These are phyloP conservation scores for Enoplosus armatus DNA, from an alignment of 2,797 vertebrate species.

Conservation along the genomic window DNA sequence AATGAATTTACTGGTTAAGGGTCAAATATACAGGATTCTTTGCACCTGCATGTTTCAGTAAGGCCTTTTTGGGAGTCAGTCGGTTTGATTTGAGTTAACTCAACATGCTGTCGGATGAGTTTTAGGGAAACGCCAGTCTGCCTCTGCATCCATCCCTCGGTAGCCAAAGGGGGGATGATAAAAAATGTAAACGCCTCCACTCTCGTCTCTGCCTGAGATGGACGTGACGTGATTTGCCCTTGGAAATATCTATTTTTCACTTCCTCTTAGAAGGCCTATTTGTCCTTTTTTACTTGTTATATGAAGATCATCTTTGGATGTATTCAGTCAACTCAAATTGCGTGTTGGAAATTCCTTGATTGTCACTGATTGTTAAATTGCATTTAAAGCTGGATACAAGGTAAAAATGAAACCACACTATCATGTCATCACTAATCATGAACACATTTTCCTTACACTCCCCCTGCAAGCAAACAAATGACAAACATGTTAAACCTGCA, in stretches of 20 bases:
- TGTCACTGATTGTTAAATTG: background rate
- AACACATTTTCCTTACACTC: no score
- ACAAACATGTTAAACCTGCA: background rate
- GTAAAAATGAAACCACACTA: background rate
- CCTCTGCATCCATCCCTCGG: slow-evolving; percentile 27
- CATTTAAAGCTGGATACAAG: background rate
- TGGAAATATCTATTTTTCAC: slow-evolving; percentile 64
- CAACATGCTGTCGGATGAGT: slow-evolving; percentile 61
- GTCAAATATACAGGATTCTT: background rate
- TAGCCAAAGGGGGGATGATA: slow-evolving; percentile 74
- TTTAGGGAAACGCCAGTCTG: slow-evolving; percentile 65
- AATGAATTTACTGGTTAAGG: background rate
- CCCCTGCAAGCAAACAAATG: background rate
- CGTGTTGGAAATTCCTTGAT: background rate
- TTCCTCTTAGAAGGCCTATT: background rate
- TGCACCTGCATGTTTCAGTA: background rate
- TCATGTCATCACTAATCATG: no score
- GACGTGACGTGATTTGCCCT: slow-evolving; percentile 59
- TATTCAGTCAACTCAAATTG: background rate
- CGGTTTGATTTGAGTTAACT: slow-evolving; percentile 37
- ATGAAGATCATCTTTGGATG: background rate
- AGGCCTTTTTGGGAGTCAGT: slow-evolving; percentile 27
- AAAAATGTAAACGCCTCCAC: slow-evolving; percentile 76
- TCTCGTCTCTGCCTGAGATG: slow-evolving; percentile 39
- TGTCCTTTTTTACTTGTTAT: background rate